Evolutionary conservation across 2,888 invertebrate genomes (phyloP), one percentile per base, ranked within the genome.

Genomic region (Scaptomyza cyrtandrae): DNA sequence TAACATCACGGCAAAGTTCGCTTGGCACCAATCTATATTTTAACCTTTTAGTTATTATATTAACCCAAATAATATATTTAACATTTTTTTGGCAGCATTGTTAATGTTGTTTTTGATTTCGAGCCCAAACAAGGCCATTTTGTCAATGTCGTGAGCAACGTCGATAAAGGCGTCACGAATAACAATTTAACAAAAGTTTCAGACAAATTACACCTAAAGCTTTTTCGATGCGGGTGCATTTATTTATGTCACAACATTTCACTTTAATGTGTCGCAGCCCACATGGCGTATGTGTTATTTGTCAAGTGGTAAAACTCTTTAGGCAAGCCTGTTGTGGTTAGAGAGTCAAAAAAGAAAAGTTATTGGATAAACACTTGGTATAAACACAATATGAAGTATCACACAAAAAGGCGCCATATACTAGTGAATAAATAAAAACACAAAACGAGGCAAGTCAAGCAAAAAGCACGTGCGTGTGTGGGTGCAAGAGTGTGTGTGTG

Each of bases 351-450:
- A 46, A 63, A 75, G 27, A 46, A 63, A 75, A 64, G 69, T 69
- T 83, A 84, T 88, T 69, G 55, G 24, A 70, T 65, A 86, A 80
- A 86, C 81, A 84, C 78, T 77, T 62, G 54, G 43, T 69, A 80
- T 80, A 80, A 81, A 86, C 78, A 84, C 81, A 86, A 86, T 84
- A 86, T 70, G 59, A 69, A 44, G n/a, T 55, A 67, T 44, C 48
- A 65, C 50, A 65, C 57, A 44, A 50, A 59, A 54, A 41, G 52
- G 58, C 49, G 59, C 41, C 54, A 49, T 33, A 62, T 33, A 33
- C 6, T 59, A 75, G 68, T 71, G 86, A 88, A 84, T 81, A 88
- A 88, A 86, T 72, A 81, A 83, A 83, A 83, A 83, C 81, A 76
- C 53, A 66, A 57, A 66, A 62, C 66, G 57, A 50, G 63, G 59